Conservation (phyloP, 2,797 vertebrate genomes). For the Amphiprion clarkii region DNA sequence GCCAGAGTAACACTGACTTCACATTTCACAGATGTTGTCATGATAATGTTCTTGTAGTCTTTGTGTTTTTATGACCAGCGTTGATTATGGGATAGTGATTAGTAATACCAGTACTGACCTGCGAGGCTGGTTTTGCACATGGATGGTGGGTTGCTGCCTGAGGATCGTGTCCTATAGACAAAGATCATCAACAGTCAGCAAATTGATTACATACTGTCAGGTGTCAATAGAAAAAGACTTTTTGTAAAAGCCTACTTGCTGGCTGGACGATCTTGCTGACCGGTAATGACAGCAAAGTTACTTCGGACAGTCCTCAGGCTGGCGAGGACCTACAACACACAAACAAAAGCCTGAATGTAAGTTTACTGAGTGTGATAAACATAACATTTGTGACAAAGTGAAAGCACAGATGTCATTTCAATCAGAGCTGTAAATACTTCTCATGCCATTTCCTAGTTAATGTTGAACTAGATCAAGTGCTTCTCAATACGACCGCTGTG, state of each 20-base stretch:
- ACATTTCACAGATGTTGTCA: neutral
- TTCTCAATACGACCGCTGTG: constrained; percentile 30
- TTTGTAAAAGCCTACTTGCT: constrained; percentile 85
- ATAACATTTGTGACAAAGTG: neutral
- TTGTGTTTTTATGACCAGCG: constrained; percentile 7
- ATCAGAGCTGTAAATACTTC: constrained; percentile 2
- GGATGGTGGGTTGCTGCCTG: constrained; percentile 83
- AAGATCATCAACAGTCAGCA: constrained; percentile 33
- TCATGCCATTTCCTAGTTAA: constrained; percentile 12
- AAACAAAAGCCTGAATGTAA: neutral
- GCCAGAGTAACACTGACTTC: neutral
- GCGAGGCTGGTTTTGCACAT: constrained; percentile 86
- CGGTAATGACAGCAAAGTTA: constrained; percentile 89
- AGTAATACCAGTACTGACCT: constrained; percentile 80
- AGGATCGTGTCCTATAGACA: constrained; percentile 80
- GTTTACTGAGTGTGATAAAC: neutral
- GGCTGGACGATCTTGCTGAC: constrained; percentile 85
- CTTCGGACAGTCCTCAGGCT: constrained; percentile 91
- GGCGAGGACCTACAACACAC: constrained; percentile 88
- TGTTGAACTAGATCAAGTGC: constrained; percentile 17
- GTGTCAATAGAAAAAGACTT: neutral
- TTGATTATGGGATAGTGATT: constrained; percentile 21
- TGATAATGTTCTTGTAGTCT: neutral
- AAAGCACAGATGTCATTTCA: constrained; percentile 9
- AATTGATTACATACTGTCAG: neutral